Evolutionary conservation across 2,888 invertebrate genomes (phyloP).

Genomic region (Nomada ferruginata): DNA sequence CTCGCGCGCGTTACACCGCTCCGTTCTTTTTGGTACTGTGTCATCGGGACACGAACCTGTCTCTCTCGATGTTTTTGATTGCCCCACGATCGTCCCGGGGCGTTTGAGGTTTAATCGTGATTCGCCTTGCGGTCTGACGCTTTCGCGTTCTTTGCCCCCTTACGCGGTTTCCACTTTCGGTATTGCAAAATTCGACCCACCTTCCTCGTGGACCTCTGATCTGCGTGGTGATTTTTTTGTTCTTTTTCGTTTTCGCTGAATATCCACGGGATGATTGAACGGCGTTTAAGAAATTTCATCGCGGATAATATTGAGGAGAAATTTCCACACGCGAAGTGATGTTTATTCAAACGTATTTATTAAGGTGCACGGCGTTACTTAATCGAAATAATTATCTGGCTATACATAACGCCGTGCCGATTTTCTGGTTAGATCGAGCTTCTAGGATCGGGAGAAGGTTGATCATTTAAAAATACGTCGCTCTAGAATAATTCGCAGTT

Average conservation of each 20-base stretch:
- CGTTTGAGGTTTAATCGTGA: constrained; percentile 44
- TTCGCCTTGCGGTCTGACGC: constrained; percentile 42
- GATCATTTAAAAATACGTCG: not conserved
- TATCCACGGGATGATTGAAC: not conserved
- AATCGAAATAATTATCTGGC: too few relatives aligned
- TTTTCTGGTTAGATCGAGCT: too few relatives aligned
- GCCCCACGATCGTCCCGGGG: constrained; percentile 14
- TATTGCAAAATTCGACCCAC: constrained; percentile 28
- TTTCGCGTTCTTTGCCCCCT: constrained; percentile 42
- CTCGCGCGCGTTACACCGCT: constrained; percentile 8
- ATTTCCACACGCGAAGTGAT: too few relatives aligned
- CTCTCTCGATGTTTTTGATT: constrained; percentile 40
- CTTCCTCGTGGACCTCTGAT: not conserved
- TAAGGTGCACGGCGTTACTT: too few relatives aligned
- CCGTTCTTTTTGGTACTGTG: constrained; percentile 46
- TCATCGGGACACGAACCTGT: constrained; percentile 41
- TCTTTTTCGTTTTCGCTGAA: not conserved
- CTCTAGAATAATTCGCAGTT: not conserved
- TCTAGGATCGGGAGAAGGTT: too few relatives aligned
- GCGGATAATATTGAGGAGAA: too few relatives aligned
- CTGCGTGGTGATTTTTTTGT: not conserved
- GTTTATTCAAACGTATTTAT: too few relatives aligned
- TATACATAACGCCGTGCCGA: too few relatives aligned
- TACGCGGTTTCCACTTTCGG: constrained; percentile 37
- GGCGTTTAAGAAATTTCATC: not conserved